These are phyloP conservation scores for Triplophysa yarkandensis DNA, from an alignment of 2,797 vertebrate species.

Conservation along the genomic window DNA sequence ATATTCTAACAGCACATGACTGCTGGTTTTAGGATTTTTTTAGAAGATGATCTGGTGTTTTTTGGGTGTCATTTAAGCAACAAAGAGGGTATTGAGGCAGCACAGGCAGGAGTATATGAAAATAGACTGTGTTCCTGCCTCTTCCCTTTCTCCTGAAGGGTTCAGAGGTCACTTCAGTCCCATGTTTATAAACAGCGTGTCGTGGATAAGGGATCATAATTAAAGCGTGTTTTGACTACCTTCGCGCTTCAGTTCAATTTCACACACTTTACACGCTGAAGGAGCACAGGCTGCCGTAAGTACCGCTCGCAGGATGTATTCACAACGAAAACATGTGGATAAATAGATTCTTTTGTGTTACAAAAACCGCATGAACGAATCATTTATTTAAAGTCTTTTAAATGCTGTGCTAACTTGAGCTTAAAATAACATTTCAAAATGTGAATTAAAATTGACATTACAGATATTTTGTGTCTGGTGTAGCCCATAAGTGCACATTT, in stretches of 20 bases:
- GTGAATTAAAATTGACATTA: not conserved
- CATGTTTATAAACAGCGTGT: conserved; percentile 76
- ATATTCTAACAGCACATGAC: conserved; percentile 45
- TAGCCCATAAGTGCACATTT: not conserved
- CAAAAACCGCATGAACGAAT: not conserved
- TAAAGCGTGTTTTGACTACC: conserved; percentile 47
- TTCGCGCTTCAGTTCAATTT: conserved; percentile 56
- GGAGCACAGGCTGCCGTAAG: conserved; percentile 65
- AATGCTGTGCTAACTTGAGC: not conserved
- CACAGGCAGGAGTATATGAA: conserved; percentile 64
- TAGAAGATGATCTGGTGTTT: conserved; percentile 41
- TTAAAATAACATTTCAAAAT: not conserved
- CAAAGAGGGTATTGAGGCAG: conserved; percentile 68
- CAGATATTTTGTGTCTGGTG: not conserved
- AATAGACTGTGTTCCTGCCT: conserved; percentile 58
- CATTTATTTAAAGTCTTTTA: not conserved
- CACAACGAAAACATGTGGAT: not conserved
- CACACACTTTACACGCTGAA: conserved; percentile 44
- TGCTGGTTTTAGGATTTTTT: conserved; percentile 9
- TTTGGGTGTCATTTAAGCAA: conserved; percentile 56
- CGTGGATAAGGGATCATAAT: conserved; percentile 60
- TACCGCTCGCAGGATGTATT: conserved; percentile 37
- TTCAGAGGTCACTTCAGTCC: conserved; percentile 76
- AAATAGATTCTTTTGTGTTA: not conserved
- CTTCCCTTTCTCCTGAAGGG: conserved; percentile 67